Conservation (phyloP, 2,888 invertebrate genomes). For the Napeogenes sylphis region DNA sequence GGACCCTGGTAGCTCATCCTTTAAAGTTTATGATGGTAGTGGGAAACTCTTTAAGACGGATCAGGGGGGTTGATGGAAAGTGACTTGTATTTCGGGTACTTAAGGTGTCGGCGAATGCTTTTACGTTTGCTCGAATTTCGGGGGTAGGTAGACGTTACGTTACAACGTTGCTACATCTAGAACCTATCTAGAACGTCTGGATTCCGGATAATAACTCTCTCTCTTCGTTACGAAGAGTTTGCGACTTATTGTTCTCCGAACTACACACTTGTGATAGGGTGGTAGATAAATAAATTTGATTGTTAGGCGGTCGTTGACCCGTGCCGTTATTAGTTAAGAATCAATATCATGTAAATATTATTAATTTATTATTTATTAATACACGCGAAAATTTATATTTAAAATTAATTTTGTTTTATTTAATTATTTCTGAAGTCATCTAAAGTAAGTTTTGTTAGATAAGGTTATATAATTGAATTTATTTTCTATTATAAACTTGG, state of each 20-base stretch:
- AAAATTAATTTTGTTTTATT: slow-evolving; percentile 48
- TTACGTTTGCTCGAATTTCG: slow-evolving; percentile 37
- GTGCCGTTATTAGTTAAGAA: slow-evolving; percentile 33
- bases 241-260: slow-evolving; percentile 68
- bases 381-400: slow-evolving; percentile 58
- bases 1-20: slow-evolving; percentile 59
- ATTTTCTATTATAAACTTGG: no score
- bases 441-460: slow-evolving; percentile 12
- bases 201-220: slow-evolving; percentile 69
- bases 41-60: slow-evolving; percentile 52
- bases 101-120: slow-evolving; percentile 50
- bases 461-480: no score
- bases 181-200: slow-evolving; percentile 30
- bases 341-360: slow-evolving; percentile 57
- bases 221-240: slow-evolving; percentile 57
- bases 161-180: slow-evolving; percentile 13
- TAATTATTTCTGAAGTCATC: slow-evolving; percentile 24
- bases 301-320: slow-evolving; percentile 36
- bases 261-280: slow-evolving; percentile 32
- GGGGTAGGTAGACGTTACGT: slow-evolving; percentile 24
- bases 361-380: slow-evolving; percentile 56
- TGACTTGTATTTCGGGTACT: slow-evolving; percentile 42
- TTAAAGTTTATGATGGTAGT: slow-evolving; percentile 61
- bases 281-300: slow-evolving; percentile 18
- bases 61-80: slow-evolving; percentile 63